Conservation (phyloP, 2,797 vertebrate species). For the Pangasius krempfi region DNA sequence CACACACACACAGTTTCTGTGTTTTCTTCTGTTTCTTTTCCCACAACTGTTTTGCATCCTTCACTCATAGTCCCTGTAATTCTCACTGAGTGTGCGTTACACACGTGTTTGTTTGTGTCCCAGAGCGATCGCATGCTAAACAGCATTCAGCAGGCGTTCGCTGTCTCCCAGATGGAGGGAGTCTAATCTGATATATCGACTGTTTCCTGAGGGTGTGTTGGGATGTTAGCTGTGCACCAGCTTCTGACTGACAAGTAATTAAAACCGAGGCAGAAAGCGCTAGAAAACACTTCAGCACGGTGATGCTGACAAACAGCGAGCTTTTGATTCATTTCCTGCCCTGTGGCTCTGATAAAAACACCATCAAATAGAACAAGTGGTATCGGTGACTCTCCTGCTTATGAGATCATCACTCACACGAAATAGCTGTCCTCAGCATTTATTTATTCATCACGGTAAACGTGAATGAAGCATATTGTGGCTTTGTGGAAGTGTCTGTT, state of each 20-base stretch:
- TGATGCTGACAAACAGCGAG: conserved; percentile 34
- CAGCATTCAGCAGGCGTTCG: conserved; percentile 45
- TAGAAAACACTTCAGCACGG: conserved; percentile 33
- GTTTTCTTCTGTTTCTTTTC: background rate
- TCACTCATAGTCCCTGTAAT: background rate
- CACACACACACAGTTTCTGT: background rate
- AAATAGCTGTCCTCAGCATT: background rate
- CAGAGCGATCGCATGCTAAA: conserved; percentile 22
- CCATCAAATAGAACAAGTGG: conserved; percentile 27
- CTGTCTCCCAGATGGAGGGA: conserved; percentile 45
- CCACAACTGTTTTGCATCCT: conserved; percentile 13
- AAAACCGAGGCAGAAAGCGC: conserved; percentile 40
- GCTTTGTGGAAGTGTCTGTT: background rate
- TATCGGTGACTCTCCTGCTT: conserved; percentile 12
- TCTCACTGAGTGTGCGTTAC: background rate
- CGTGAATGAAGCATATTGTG: background rate
- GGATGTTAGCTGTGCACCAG: conserved; percentile 31
- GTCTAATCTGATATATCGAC: conserved; percentile 55
- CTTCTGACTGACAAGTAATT: conserved; percentile 53
- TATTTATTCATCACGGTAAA: background rate
- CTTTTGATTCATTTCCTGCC: conserved; percentile 39
- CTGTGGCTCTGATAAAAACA: conserved; percentile 28
- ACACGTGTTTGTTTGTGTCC: conserved; percentile 31
- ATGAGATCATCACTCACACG: conserved; percentile 24
- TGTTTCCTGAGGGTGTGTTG: conserved; percentile 52